These are phyloP conservation scores for Orussus abietinus DNA, from an alignment of 1,140 invertebrate species.

Conservation along the genomic window DNA sequence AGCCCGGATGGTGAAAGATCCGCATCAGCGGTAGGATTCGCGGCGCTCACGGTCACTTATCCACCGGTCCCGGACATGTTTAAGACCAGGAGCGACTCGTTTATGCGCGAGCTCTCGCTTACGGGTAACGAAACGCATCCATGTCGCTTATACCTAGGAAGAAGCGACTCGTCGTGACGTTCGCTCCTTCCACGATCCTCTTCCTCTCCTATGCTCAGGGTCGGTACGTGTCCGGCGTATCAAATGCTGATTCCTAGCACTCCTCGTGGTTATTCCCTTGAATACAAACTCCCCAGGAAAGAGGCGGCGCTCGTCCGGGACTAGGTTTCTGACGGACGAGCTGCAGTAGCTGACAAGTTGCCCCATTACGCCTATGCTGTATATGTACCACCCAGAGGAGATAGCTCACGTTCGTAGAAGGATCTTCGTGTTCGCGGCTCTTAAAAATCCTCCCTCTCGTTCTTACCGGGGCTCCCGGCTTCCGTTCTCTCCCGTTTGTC, in stretches of 20 bases:
- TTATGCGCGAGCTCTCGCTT: conserved; percentile 34
- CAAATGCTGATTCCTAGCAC: conserved; percentile 34
- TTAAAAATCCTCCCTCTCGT: conserved; percentile 25
- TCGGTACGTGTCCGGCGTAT: conserved; percentile 35
- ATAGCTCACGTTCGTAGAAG: conserved; percentile 33
- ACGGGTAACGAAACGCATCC: conserved; percentile 23
- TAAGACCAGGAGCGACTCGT: conserved; percentile 38
- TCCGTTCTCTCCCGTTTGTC: conserved; percentile 15
- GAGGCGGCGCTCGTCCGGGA: conserved; percentile 10
- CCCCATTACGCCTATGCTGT: conserved; percentile 38
- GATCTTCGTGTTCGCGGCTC: conserved; percentile 33
- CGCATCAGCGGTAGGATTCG: conserved; percentile 15
- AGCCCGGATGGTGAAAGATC: too few relatives aligned
- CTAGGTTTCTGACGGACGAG: conserved; percentile 34
- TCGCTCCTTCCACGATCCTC: conserved; percentile 2
- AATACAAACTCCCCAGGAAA: conserved; percentile 26
- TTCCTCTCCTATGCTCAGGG: conserved; percentile 17
- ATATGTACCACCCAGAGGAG: conserved; percentile 37
- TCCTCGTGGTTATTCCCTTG: conserved; percentile 18
- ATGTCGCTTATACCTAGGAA: not conserved
- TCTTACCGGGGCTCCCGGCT: not conserved
- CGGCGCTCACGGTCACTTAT: conserved; percentile 15
- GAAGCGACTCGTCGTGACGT: conserved; percentile 1
- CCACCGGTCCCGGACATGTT: conserved; percentile 27
- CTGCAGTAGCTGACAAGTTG: conserved; percentile 44